These are phyloP conservation scores for Ophion ventricosus DNA, from an alignment of 2,888 invertebrate species.

Conservation along the genomic window DNA sequence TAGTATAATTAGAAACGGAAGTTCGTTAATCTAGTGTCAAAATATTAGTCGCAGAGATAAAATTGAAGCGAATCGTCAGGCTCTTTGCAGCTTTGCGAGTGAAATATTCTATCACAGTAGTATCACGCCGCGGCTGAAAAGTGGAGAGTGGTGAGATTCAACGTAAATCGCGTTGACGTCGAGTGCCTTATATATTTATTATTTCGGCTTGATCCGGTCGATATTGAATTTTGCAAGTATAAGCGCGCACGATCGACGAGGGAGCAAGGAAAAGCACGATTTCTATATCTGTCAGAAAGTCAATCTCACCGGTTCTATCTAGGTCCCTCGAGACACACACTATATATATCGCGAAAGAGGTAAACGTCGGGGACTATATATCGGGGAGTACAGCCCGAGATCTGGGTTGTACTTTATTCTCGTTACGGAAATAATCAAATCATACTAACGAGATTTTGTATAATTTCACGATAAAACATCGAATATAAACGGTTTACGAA, in stretches of 20 bases:
- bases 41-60: too few species aligned
- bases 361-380: conserved; percentile 30
- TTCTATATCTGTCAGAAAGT: conserved; percentile 50
- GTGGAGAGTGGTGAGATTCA: background rate
- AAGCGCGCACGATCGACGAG: conserved; percentile 30
- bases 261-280: conserved; percentile 9
- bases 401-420: conserved; percentile 31
- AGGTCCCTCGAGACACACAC: conserved; percentile 23
- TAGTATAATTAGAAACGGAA: too few species aligned
- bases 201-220: conserved; percentile 34
- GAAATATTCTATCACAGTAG: background rate
- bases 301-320: conserved; percentile 47
- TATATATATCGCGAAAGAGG: conserved; percentile 11
- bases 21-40: too few species aligned
- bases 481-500: background rate
- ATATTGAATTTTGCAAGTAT: conserved; percentile 55
- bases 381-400: conserved; percentile 8
- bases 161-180: conserved; percentile 19
- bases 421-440: conserved; percentile 34
- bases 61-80: background rate
- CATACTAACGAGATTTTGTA: conserved; percentile 24
- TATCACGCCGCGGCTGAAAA: background rate
- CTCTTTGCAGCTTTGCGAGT: background rate
- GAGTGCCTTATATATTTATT: conserved; percentile 30
- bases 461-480: conserved; percentile 17